These are phyloP conservation scores for Tursiops truncatus DNA, from an alignment of 2,113 vertebrate genomes.

Conservation along the genomic window DNA sequence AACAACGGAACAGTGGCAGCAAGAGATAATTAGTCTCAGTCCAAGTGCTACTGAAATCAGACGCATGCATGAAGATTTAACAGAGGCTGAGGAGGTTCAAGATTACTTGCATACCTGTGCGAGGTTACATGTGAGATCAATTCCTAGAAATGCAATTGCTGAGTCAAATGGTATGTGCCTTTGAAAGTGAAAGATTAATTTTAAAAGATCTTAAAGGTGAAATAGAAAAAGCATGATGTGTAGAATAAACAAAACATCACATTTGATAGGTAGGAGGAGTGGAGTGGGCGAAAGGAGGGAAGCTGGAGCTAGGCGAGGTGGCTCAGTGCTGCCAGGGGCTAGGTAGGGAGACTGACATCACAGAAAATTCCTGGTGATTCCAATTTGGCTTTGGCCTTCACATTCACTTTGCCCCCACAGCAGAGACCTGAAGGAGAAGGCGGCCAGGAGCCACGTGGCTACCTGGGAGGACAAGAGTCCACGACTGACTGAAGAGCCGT, in stretches of 20 bases:
- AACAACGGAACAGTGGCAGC: not conserved
- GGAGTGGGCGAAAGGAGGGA: not conserved
- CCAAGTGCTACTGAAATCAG: not conserved
- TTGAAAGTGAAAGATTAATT: not conserved
- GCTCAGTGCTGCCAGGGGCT: not conserved
- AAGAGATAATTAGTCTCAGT: not conserved
- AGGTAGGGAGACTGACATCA: not conserved
- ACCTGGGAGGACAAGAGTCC: not conserved
- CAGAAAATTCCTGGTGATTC: not conserved
- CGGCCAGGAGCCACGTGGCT: not conserved
- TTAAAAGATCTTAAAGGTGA: conserved; percentile 11
- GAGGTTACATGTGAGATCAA: conserved; percentile 3
- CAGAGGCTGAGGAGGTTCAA: not conserved
- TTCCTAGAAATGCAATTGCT: conserved; percentile 40
- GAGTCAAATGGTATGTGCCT: not conserved
- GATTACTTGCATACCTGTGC: not conserved
- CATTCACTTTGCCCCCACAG: not conserved
- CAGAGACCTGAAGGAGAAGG: not conserved
- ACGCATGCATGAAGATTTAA: not conserved
- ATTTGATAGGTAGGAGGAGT: not conserved
- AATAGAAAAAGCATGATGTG: not conserved
- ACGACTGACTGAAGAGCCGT: not conserved
- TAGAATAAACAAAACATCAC: not conserved
- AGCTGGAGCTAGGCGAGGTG: not conserved
- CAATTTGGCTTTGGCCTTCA: not conserved